phyloP scores from a whole-genome alignment of 2,888 invertebrate genomes.

The Halocaridina rubra region DNA sequence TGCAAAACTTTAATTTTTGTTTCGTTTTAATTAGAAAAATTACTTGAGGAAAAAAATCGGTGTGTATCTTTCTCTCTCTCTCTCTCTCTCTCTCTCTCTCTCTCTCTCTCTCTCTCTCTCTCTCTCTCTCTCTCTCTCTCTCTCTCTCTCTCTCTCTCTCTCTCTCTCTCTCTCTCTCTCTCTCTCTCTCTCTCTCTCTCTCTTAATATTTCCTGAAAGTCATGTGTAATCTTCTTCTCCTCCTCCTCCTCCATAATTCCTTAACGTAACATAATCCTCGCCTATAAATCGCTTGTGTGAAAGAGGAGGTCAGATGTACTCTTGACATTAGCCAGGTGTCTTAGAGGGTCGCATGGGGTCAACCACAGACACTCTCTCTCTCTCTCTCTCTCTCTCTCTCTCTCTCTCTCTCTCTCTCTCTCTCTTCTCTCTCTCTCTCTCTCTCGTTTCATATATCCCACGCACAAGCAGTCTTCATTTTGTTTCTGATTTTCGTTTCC shows the following conservation, averaged over 20 bases:
- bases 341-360: not conserved
- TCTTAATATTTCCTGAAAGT: too few species aligned
- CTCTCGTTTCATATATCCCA: not conserved
- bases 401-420: not conserved
- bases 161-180: not conserved
- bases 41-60: too few species aligned
- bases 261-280: not conserved
- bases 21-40: too few species aligned
- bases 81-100: not conserved
- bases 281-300: not conserved
- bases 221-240: not conserved
- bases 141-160: not conserved
- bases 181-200: slow-evolving; percentile 20
- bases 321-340: not conserved
- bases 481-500: too few species aligned
- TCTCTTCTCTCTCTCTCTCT: not conserved
- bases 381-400: not conserved
- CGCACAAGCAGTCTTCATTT: too few species aligned
- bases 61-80: not conserved
- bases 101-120: not conserved
- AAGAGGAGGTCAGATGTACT: not conserved
- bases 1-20: too few species aligned
- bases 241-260: not conserved
- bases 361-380: not conserved
- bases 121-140: not conserved